Percentiles rank a stretch among this genome's conserved stretches.
Conservation (phyloP, 2,888 invertebrate species). For the Carterocephalus palaemon region DNA sequence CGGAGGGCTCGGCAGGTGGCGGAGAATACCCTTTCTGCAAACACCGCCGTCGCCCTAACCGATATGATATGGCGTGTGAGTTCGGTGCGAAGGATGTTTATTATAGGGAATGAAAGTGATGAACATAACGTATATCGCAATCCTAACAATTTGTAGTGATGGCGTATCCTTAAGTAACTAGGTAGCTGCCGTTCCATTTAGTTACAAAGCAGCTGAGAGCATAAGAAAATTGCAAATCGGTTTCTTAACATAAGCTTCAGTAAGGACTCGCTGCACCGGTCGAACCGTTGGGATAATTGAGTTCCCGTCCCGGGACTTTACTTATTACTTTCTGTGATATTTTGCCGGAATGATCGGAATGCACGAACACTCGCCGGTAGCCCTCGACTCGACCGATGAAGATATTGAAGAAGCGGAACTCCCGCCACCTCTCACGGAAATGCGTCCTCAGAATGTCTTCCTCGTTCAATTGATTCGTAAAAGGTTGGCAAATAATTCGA, state of each 20-base stretch:
- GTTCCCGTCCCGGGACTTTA: slow-evolving; percentile 13
- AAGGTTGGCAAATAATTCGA: no score
- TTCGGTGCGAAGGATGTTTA: background rate
- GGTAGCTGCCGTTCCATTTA: no score
- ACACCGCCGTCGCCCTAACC: slow-evolving; percentile 12
- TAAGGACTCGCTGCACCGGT: slow-evolving; percentile 9
- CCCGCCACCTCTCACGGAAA: no score
- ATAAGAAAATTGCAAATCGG: slow-evolving; percentile 6
- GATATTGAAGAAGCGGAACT: no score
- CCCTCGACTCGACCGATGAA: no score
- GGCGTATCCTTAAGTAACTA: no score
- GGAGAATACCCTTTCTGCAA: slow-evolving; percentile 14
- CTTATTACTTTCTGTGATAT: slow-evolving; percentile 23
- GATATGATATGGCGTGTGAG: background rate
- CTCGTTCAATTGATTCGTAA: no score
- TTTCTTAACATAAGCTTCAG: slow-evolving; percentile 17
- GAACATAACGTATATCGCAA: background rate
- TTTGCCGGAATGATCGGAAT: slow-evolving; percentile 6
- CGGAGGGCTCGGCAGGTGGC: slow-evolving; percentile 21
- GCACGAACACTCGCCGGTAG: background rate
- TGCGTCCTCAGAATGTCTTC: no score
- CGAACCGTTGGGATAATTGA: slow-evolving; percentile 18
- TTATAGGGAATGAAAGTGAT: background rate
- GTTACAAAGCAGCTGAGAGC: background rate
- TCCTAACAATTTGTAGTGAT: no score